Evolutionary conservation across 1,140 invertebrate genomes (phyloP).

Genomic region (Drosophila guanche): DNA sequence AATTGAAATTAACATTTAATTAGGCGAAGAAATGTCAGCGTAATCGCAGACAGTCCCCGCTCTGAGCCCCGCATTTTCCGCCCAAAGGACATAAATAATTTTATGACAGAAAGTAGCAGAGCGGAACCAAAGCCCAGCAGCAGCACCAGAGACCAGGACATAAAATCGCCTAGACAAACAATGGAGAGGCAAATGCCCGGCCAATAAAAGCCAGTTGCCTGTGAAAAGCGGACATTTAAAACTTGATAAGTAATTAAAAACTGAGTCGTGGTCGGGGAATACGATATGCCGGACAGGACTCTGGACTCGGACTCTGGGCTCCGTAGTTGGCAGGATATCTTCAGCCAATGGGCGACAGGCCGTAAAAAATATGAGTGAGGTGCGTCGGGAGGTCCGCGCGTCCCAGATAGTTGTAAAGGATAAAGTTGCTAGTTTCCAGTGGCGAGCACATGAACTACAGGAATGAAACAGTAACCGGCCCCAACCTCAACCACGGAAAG

Average conservation of each 20-base stretch:
- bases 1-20: conserved; percentile 79
- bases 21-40: conserved; percentile 58
- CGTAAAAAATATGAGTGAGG: conserved; percentile 48
- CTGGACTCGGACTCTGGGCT: neutral
- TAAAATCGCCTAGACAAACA: conserved; percentile 50
- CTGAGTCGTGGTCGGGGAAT: conserved; percentile 1
- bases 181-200: conserved; percentile 48
- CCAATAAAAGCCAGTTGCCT: conserved; percentile 74
- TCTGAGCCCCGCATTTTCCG: conserved; percentile 50
- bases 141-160: conserved; percentile 34
- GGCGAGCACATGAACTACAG: conserved; percentile 31
- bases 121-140: conserved; percentile 34
- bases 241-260: conserved; percentile 79
- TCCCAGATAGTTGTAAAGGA: conserved; percentile 46
- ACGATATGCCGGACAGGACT: no score
- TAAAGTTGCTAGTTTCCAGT: conserved; percentile 29
- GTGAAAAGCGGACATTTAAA: conserved; percentile 67
- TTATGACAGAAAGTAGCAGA: conserved; percentile 57
- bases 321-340: conserved; percentile 25
- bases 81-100: conserved; percentile 67
- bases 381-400: conserved; percentile 20
- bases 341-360: conserved; percentile 23
- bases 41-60: conserved; percentile 45
- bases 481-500: conserved; percentile 5
- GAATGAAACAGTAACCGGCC: conserved; percentile 8